phyloP scores from a whole-genome alignment of 2,113 vertebrate species.

The Xiphias gladius region DNA sequence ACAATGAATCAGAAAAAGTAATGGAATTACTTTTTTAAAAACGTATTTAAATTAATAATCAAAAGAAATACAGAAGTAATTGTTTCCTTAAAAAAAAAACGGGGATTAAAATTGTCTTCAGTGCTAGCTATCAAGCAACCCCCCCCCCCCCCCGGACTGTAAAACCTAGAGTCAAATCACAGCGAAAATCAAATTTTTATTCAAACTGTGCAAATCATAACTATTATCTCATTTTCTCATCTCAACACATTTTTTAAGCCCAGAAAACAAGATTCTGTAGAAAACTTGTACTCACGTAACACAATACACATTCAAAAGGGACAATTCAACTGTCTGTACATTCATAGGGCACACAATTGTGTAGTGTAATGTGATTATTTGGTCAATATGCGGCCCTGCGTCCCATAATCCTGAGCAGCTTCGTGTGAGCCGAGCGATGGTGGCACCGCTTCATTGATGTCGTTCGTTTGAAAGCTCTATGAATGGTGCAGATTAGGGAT shows the following conservation, averaged over 20 bases:
- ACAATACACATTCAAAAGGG: constrained; percentile 23
- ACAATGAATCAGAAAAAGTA: background rate
- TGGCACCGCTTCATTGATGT: constrained; percentile 47
- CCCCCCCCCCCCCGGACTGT: too few species aligned
- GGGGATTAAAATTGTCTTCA: background rate
- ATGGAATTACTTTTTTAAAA: background rate
- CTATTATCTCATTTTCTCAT: background rate
- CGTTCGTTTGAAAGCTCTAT: constrained; percentile 52
- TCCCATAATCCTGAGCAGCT: constrained; percentile 7
- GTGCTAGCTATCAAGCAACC: background rate
- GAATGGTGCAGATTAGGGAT: constrained; percentile 71
- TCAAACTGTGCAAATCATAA: background rate
- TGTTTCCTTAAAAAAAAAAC: constrained; percentile 4
- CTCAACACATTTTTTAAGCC: background rate
- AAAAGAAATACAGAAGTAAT: background rate
- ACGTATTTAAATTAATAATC: background rate
- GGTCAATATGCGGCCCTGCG: constrained; percentile 26
- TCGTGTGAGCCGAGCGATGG: constrained; percentile 18
- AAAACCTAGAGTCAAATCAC: too few species aligned
- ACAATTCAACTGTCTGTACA: background rate
- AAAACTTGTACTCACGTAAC: background rate
- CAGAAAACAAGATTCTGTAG: background rate
- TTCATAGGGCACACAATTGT: background rate
- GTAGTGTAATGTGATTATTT: constrained; percentile 56
- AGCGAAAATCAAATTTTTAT: too few species aligned